Evolutionary conservation across 2,797 vertebrate genomes (phyloP).

Genomic region (Melanotaenia pygmaea): DNA sequence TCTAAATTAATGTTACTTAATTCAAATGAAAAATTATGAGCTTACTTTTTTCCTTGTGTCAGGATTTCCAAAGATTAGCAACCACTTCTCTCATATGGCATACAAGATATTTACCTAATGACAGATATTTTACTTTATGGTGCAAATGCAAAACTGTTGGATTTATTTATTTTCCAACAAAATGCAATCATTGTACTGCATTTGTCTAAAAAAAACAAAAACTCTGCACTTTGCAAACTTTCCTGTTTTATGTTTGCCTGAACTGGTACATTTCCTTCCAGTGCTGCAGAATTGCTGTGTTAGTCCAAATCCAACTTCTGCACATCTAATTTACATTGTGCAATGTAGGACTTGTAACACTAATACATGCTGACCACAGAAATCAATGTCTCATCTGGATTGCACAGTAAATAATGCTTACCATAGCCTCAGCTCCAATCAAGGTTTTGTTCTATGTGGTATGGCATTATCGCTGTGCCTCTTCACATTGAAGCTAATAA

Average conservation of each 20-base stretch:
- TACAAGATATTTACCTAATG: not conserved
- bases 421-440: constrained; percentile 57
- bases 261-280: constrained; percentile 23
- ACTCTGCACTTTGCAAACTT: constrained; percentile 30
- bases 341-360: constrained; percentile 66
- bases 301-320: constrained; percentile 51
- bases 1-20: constrained; percentile 32
- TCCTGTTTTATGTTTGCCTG: constrained; percentile 30
- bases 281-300: constrained; percentile 63
- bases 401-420: constrained; percentile 74
- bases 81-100: not conserved
- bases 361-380: constrained; percentile 75
- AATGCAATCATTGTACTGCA: constrained; percentile 8
- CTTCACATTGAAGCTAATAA: constrained; percentile 44
- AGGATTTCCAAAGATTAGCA: constrained; percentile 39
- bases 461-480: constrained; percentile 50
- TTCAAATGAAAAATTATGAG: constrained; percentile 56
- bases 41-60: constrained; percentile 42
- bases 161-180: not conserved
- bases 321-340: constrained; percentile 74
- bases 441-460: constrained; percentile 44
- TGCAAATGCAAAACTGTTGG: constrained; percentile 12
- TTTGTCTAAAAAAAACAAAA: constrained; percentile 8
- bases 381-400: constrained; percentile 78
- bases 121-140: constrained; percentile 21